phyloP scores from a whole-genome alignment of 2,888 invertebrate species.

The Ophion costatus region DNA sequence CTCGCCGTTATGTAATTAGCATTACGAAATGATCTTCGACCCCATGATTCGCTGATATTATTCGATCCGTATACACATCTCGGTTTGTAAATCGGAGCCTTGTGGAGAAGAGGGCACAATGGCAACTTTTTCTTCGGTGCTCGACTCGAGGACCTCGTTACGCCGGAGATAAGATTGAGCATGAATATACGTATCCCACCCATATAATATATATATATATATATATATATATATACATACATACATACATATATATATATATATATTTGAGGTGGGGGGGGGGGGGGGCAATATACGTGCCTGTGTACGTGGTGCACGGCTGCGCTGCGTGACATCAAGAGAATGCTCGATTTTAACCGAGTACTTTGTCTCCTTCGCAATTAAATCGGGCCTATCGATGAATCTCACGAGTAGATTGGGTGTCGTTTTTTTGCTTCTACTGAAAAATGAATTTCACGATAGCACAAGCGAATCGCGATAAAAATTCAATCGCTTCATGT shows the following conservation, averaged over 20 bases:
- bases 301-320: conserved; percentile 2
- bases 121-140: neutral
- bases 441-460: neutral
- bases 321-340: conserved; percentile 7
- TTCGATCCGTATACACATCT: neutral
- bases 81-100: conserved; percentile 5
- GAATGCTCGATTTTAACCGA: neutral
- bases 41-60: neutral
- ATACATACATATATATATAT: neutral
- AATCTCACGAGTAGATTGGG: conserved; percentile 8
- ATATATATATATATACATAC: no score
- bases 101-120: neutral
- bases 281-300: neutral
- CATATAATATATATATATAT: no score
- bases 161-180: conserved; percentile 17
- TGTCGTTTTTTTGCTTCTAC: neutral
- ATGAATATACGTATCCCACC: neutral
- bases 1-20: neutral
- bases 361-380: conserved; percentile 14
- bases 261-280: neutral
- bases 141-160: conserved; percentile 7
- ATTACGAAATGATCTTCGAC: conserved; percentile 12
- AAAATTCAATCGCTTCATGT: neutral
- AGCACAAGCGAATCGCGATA: neutral
- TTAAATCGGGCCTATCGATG: conserved; percentile 18